Evolutionary conservation across 37 sponge, comb jelly and placozoan species (phyloP), one percentile per base, ranked within the genome.

Genomic region (Haliclona indistincta): DNA sequence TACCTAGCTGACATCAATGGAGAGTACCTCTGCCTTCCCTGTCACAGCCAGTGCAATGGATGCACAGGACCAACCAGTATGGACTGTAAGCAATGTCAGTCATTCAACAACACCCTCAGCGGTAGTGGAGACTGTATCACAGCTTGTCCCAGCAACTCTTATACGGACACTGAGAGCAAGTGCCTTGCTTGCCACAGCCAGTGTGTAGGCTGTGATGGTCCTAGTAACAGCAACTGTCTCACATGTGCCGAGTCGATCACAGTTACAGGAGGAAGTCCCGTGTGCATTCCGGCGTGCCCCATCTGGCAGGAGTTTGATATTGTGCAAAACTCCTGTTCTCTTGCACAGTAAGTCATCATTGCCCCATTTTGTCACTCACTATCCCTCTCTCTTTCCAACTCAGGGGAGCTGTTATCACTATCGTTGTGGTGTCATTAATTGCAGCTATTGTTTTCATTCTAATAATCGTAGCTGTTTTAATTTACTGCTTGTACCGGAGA

Each of bases 41-140:
- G 85, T 70, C 43, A 73, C 10, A 0, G 53, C 2, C 8, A 40
- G 28, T 84, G 85, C 32, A 0, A 40, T 26, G 78, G 78, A 0
- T 84, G 85, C 25, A 77, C 56, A 29, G 85, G 78, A 4, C 54
- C 78, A 38, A 11, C 78, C 23, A 0, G 19, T 54, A 64, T 5
- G 20, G 39, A 70, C 30, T 84, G 85, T 69, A 13, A 60, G 8
- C 20, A 53, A 7, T 84, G 85, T 60, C 4, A 19, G 7, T 30
- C 71, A 20, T 10, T 17, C 13, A 45, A 73, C 41, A 34, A 35
- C 58, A 55, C 74, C 36, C 19, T 66, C 39, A 66, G 5, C 29
- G 38, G 39, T 34, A 30, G 10, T 6, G 26, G 29, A 19, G 67
- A 66, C 36, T 66, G 67, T 34, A 40, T 34, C 6, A 7, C 67